Evolutionary conservation across 2,113 vertebrate genomes (phyloP).

Genomic region (Limnothrissa miodon): DNA sequence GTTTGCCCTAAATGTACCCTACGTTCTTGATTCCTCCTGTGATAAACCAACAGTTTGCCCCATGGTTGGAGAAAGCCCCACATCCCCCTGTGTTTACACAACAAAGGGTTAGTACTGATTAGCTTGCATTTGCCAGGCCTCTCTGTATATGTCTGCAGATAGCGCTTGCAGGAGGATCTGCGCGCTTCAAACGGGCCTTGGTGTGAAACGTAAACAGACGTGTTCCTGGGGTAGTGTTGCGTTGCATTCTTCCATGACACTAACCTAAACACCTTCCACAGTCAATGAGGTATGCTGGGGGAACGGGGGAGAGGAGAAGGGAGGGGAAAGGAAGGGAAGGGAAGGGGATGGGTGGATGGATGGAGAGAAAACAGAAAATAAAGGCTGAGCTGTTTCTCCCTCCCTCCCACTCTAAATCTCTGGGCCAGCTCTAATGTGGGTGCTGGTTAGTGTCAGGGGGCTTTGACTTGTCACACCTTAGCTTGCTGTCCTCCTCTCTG

Average conservation of each 20-base stretch:
- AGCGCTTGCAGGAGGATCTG: slow-evolving; percentile 55
- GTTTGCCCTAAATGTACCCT: neutral
- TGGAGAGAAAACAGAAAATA: slow-evolving; percentile 23
- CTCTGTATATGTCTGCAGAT: slow-evolving; percentile 61
- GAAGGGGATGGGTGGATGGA: neutral
- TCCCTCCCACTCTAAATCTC: neutral
- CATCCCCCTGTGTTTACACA: slow-evolving; percentile 60
- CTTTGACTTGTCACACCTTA: neutral
- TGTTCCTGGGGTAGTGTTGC: slow-evolving; percentile 47
- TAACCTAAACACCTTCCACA: slow-evolving; percentile 55
- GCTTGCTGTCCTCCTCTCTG: neutral
- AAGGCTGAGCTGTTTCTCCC: slow-evolving; percentile 13
- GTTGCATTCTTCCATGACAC: slow-evolving; percentile 63
- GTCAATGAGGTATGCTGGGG: neutral
- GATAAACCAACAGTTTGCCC: slow-evolving; percentile 42
- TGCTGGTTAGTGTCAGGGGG: neutral
- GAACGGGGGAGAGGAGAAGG: neutral
- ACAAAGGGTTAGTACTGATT: slow-evolving; percentile 65
- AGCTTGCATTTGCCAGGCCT: slow-evolving; percentile 43
- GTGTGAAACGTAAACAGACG: slow-evolving; percentile 57
- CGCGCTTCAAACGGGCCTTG: slow-evolving; percentile 55
- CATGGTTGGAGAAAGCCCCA: slow-evolving; percentile 42
- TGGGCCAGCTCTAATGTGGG: neutral
- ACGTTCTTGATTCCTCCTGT: neutral
- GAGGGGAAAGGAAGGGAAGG: too few relatives aligned